phyloP scores from a whole-genome alignment of 2,888 invertebrate genomes.

The Amphipoea oculea region DNA sequence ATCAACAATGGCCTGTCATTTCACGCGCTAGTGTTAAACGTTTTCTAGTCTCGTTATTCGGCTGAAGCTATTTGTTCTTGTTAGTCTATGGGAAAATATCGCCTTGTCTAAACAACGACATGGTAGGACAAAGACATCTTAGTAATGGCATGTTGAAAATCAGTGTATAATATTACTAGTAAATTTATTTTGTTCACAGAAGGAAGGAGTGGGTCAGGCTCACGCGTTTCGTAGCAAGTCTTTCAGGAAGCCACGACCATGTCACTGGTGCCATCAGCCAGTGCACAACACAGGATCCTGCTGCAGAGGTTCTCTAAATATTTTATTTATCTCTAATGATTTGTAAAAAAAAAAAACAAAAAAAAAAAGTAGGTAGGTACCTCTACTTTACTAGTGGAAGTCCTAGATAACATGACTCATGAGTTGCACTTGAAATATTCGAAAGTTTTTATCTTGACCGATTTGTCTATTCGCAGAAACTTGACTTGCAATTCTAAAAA shows the following conservation, averaged over 20 bases:
- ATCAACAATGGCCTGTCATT: constrained; percentile 75
- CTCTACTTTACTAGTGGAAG: background rate
- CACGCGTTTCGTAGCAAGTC: constrained; percentile 94
- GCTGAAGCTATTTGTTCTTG: constrained; percentile 73
- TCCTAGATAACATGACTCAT: constrained; percentile 1
- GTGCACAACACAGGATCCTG: constrained; percentile 94
- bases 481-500: constrained; percentile 58
- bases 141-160: constrained; percentile 18
- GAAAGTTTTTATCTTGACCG: constrained; percentile 62
- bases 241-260: constrained; percentile 93
- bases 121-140: constrained; percentile 44
- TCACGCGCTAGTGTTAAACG: constrained; percentile 77
- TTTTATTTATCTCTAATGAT: constrained; percentile 49
- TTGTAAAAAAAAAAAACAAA: no score
- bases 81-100: constrained; percentile 69
- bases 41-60: constrained; percentile 67
- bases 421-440: constrained; percentile 49
- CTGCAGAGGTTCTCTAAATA: constrained; percentile 91
- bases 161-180: background rate
- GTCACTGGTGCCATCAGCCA: constrained; percentile 95
- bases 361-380: no score
- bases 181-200: constrained; percentile 88
- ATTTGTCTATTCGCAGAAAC: constrained; percentile 50
- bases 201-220: constrained; percentile 92
- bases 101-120: constrained; percentile 58